phyloP scores from a whole-genome alignment of 2,113 vertebrate genomes.

The Scartelaos histophorus region DNA sequence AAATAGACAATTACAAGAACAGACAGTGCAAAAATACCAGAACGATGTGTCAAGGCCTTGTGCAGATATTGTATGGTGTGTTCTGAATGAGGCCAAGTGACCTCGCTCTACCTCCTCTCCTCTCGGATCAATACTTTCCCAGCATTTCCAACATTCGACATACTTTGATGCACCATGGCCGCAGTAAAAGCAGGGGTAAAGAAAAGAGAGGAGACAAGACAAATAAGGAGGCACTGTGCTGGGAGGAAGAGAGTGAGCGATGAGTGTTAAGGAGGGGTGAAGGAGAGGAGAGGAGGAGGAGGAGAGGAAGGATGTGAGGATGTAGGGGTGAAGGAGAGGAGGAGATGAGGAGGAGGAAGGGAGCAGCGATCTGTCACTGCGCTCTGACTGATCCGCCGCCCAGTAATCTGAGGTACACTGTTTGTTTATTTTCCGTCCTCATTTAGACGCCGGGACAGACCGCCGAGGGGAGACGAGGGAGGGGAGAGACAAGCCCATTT shows the following conservation, averaged over 20 bases:
- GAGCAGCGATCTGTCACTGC: constrained; percentile 66
- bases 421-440: constrained; percentile 72
- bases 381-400: constrained; percentile 64
- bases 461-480: constrained; percentile 33
- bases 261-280: constrained; percentile 72
- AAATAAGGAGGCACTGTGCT: constrained; percentile 54
- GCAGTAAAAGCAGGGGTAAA: constrained; percentile 49
- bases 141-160: constrained; percentile 63
- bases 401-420: constrained; percentile 71
- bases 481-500: constrained; percentile 57
- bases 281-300: constrained; percentile 56
- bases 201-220: constrained; percentile 46
- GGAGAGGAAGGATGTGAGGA: constrained; percentile 64
- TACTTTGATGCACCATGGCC: constrained; percentile 63
- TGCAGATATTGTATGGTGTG: constrained; percentile 48
- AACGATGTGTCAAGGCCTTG: constrained; percentile 44
- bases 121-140: constrained; percentile 71
- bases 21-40: constrained; percentile 22
- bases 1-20: constrained; percentile 29
- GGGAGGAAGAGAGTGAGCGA: constrained; percentile 50
- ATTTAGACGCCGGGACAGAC: constrained; percentile 63
- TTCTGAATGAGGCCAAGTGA: constrained; percentile 57
- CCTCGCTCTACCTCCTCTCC: constrained; percentile 58
- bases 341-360: constrained; percentile 32
- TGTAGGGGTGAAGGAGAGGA: constrained; percentile 62